Percentiles rank a stretch among this genome's conserved stretches.
These are phyloP conservation scores for Varanus salvator DNA, from an alignment of 2,113 vertebrate genomes.

Conservation along the genomic window DNA sequence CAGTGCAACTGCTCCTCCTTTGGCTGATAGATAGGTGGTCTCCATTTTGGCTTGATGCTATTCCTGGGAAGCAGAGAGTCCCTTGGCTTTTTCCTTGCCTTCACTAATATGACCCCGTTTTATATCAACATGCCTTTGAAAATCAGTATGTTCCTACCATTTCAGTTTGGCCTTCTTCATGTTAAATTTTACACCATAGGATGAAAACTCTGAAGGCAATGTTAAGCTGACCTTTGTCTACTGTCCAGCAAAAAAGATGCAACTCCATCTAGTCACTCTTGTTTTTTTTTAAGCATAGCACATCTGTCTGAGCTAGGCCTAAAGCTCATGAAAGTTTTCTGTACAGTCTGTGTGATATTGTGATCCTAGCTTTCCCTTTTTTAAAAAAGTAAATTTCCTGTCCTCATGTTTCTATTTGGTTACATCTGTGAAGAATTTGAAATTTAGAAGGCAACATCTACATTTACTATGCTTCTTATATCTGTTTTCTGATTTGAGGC, in stretches of 20 bases:
- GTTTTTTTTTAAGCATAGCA: background rate
- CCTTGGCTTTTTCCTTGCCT: background rate
- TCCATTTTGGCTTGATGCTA: too few species aligned
- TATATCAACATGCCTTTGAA: constrained; percentile 21
- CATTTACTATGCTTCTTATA: background rate
- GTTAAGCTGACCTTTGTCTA: background rate
- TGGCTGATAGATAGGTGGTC: too few species aligned
- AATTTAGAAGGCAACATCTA: background rate
- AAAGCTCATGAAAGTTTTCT: background rate
- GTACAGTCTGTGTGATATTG: background rate
- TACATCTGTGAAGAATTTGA: background rate
- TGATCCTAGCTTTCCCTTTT: background rate
- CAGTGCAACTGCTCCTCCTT: too few species aligned
- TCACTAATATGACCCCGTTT: background rate
- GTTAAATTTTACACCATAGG: background rate
- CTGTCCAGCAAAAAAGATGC: background rate
- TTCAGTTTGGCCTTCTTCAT: background rate
- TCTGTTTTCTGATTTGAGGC: background rate
- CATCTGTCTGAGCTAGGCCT: background rate
- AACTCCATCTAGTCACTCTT: background rate
- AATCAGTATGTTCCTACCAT: constrained; percentile 10
- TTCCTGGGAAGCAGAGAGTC: background rate
- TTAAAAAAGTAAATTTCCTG: background rate
- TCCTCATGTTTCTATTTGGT: background rate
- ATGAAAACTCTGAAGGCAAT: background rate